Evolutionary conservation across 2,888 invertebrate genomes (phyloP).

Genomic region (Cartodere bifasciata): DNA sequence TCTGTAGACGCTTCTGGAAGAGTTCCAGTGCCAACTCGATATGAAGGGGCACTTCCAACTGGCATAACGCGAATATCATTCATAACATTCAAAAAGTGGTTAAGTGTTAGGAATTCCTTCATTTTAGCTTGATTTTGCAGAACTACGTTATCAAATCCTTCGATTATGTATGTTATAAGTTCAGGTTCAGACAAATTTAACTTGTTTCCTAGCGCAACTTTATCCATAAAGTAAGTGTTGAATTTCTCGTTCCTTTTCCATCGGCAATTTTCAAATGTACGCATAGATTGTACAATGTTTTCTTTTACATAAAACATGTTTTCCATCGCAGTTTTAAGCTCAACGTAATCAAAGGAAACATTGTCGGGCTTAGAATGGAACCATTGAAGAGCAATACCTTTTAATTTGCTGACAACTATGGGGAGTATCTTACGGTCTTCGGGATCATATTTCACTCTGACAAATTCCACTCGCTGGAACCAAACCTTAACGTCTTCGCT

Average conservation of each 20-base stretch:
- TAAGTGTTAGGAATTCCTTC: constrained; percentile 8
- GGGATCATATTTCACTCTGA: neutral
- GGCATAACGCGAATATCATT: constrained; percentile 2
- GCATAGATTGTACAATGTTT: constrained; percentile 1
- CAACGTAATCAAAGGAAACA: neutral
- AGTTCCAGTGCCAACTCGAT: no score
- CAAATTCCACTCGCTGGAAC: neutral
- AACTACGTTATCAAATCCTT: constrained; percentile 8
- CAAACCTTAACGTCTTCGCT: constrained; percentile 1
- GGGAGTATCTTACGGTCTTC: neutral
- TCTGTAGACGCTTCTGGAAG: neutral
- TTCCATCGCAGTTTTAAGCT: constrained; percentile 1
- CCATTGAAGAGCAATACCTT: no score
- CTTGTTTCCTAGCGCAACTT: constrained; percentile 8
- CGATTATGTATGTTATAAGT: constrained; percentile 9
- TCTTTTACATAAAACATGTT: constrained; percentile 5
- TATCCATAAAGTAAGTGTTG: constrained; percentile 4
- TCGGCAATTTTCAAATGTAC: constrained; percentile 5
- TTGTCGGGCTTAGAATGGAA: no score
- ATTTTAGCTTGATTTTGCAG: constrained; percentile 9
- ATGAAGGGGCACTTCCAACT: neutral
- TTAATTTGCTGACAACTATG: neutral
- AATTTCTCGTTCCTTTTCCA: constrained; percentile 7
- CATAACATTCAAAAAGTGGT: constrained; percentile 7
- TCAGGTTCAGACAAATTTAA: constrained; percentile 6